phyloP scores from a whole-genome alignment of 2,888 invertebrate species.

The Idaea dimidiata region DNA sequence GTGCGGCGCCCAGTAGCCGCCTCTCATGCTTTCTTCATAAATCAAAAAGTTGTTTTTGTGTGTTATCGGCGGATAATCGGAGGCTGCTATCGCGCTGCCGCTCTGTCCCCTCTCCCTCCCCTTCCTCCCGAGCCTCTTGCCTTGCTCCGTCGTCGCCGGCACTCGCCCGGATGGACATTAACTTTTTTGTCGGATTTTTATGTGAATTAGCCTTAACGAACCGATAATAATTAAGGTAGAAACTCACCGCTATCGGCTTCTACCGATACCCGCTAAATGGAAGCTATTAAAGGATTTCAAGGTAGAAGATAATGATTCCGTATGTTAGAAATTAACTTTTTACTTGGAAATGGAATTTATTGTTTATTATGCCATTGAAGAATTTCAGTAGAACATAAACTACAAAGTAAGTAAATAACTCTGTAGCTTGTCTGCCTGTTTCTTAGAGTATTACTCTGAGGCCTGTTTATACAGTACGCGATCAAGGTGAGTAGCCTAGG shows the following conservation, averaged over 20 bases:
- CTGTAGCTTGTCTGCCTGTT: too few relatives aligned
- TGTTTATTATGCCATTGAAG: not conserved
- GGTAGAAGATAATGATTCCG: constrained; percentile 45
- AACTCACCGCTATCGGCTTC: constrained; percentile 41
- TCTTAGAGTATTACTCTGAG: too few relatives aligned
- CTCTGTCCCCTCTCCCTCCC: constrained; percentile 31
- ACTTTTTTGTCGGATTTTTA: constrained; percentile 62
- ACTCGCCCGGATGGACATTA: constrained; percentile 54
- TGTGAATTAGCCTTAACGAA: constrained; percentile 61
- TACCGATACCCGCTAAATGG: constrained; percentile 49
- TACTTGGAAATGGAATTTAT: constrained; percentile 1
- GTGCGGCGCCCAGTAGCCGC: constrained; percentile 74
- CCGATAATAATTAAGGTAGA: constrained; percentile 49
- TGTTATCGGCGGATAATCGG: constrained; percentile 76
- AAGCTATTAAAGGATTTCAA: constrained; percentile 59
- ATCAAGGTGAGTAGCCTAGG: not conserved
- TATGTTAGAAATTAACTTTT: constrained; percentile 9
- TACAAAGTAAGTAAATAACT: too few relatives aligned
- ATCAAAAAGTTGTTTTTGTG: constrained; percentile 78
- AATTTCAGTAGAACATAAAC: too few relatives aligned
- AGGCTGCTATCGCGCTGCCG: constrained; percentile 66
- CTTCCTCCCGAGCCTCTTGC: constrained; percentile 24
- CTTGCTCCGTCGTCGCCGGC: constrained; percentile 30
- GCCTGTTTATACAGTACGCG: not conserved
- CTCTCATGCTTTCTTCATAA: constrained; percentile 74